Evolutionary conservation across 2,797 vertebrate species (phyloP).

Genomic region (Galago senegalensis): DNA sequence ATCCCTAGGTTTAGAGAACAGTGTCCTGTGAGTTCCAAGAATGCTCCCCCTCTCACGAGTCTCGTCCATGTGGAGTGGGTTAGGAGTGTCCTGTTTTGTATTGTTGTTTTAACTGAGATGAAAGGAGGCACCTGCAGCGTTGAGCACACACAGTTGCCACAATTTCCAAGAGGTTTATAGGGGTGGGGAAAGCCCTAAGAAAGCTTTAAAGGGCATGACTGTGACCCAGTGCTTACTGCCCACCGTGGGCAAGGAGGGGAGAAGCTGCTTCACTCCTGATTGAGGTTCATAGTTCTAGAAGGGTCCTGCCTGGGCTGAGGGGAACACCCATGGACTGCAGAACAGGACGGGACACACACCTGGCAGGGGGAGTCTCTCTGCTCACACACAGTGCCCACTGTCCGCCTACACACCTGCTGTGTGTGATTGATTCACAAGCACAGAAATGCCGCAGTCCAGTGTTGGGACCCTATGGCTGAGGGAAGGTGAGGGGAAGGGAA

Average conservation of each 20-base stretch:
- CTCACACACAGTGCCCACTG: not conserved
- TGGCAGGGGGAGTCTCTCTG: not conserved
- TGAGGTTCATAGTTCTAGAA: not conserved
- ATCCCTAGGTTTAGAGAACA: not conserved
- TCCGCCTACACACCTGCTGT: not conserved
- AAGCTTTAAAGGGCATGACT: not conserved
- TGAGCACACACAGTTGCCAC: not conserved
- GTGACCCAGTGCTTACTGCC: not conserved
- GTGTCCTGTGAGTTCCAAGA: slow-evolving; percentile 42
- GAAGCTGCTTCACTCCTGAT: not conserved
- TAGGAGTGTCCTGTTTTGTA: not conserved
- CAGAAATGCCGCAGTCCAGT: not conserved
- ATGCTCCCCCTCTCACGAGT: not conserved
- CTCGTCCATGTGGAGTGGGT: not conserved
- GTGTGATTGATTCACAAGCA: not conserved
- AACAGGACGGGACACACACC: too few species aligned
- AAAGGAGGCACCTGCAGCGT: not conserved
- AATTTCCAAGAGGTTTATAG: not conserved
- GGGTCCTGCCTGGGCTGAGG: not conserved
- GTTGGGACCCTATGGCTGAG: not conserved
- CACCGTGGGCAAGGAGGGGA: not conserved
- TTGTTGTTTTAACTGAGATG: slow-evolving; percentile 33
- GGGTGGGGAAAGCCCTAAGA: not conserved
- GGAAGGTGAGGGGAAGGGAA: not conserved
- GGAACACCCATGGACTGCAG: not conserved